phyloP scores from a whole-genome alignment of 2,113 vertebrate genomes.

The Nipponia nippon region DNA sequence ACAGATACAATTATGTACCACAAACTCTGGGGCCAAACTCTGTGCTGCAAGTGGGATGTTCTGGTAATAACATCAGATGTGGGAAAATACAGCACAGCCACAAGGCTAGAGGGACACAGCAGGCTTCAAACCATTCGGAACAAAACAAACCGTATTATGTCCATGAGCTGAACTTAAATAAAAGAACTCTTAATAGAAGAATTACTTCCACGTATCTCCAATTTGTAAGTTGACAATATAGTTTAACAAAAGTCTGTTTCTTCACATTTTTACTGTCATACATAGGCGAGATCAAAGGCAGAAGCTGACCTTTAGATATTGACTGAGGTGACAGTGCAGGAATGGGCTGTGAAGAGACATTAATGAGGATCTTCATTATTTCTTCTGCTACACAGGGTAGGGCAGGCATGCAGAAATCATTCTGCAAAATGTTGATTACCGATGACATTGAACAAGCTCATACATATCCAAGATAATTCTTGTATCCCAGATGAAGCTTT shows the following conservation, averaged over 20 bases:
- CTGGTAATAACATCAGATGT: background rate
- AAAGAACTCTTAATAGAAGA: background rate
- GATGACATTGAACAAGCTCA: background rate
- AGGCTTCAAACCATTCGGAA: background rate
- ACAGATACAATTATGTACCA: background rate
- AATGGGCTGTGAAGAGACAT: background rate
- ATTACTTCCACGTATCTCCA: background rate
- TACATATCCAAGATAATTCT: background rate
- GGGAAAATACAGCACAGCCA: background rate
- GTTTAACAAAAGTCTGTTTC: background rate
- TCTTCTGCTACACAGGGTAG: background rate
- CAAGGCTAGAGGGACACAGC: background rate
- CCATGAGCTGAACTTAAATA: background rate
- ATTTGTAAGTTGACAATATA: background rate
- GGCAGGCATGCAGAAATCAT: background rate
- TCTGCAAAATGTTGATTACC: background rate
- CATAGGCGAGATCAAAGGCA: background rate
- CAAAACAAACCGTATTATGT: background rate
- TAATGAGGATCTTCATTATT: background rate
- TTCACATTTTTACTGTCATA: background rate
- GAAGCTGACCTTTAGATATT: background rate
- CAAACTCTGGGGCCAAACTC: background rate
- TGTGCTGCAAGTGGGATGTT: background rate
- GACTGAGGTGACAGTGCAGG: background rate
- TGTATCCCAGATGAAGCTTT: background rate